Conservation (phyloP, 2,797 vertebrate genomes). For the Apogon talboti region DNA sequence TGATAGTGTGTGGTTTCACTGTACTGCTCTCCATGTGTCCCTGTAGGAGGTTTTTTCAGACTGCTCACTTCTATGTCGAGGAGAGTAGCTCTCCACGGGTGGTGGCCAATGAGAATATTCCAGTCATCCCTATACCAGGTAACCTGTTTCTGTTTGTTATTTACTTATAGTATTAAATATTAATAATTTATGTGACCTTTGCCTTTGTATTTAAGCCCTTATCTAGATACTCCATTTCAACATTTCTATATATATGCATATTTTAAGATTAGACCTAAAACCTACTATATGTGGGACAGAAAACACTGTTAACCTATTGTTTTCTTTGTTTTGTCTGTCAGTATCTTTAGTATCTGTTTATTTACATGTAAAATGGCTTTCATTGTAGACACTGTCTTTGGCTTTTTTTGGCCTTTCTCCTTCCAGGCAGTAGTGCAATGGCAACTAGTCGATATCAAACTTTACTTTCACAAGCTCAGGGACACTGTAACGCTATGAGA, state of each 20-base stretch:
- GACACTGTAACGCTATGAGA: slow-evolving; percentile 60
- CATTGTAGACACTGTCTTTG: slow-evolving; percentile 40
- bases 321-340: slow-evolving; percentile 32
- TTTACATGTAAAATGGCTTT: slow-evolving; percentile 62
- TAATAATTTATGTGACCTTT: not conserved
- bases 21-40: slow-evolving; percentile 66
- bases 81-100: slow-evolving; percentile 97
- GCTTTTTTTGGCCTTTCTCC: slow-evolving; percentile 61
- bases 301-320: slow-evolving; percentile 12
- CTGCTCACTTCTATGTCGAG: slow-evolving; percentile 98
- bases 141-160: slow-evolving; percentile 55
- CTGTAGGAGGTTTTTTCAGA: slow-evolving; percentile 97
- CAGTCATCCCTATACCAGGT: slow-evolving; percentile 97
- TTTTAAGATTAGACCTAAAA: too few relatives aligned
- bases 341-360: slow-evolving; percentile 58
- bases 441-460: slow-evolving; percentile 72
- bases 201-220: not conserved
- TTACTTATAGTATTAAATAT: not conserved
- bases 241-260: too few relatives aligned
- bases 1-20: slow-evolving; percentile 44
- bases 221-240: too few relatives aligned
- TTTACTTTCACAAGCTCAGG: slow-evolving; percentile 64
- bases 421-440: slow-evolving; percentile 48
- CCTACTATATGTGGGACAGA: too few relatives aligned
- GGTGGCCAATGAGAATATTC: slow-evolving; percentile 96